phyloP scores from a whole-genome alignment of 2,888 invertebrate genomes.

The Amorpha juglandis region DNA sequence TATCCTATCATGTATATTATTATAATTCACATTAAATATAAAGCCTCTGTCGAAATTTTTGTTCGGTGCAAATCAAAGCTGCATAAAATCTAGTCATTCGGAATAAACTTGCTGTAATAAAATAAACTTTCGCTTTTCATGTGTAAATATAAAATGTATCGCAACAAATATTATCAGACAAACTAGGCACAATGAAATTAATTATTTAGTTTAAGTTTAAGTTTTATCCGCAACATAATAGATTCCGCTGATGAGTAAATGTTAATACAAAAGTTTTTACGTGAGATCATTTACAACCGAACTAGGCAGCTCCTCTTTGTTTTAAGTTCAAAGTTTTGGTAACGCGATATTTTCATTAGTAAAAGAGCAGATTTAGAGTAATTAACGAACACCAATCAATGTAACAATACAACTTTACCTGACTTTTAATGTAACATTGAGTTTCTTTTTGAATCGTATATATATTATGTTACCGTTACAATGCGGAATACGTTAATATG shows the following conservation, averaged over 20 bases:
- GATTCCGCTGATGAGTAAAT: background rate
- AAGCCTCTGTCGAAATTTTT: background rate
- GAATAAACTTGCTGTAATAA: too few relatives aligned
- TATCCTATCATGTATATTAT: too few relatives aligned
- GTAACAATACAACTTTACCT: background rate
- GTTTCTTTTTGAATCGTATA: background rate
- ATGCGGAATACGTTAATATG: too few relatives aligned
- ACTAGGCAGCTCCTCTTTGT: constrained; percentile 1
- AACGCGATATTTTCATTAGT: constrained; percentile 24
- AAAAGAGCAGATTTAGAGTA: background rate
- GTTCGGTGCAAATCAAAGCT: background rate
- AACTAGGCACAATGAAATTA: background rate
- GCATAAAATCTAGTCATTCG: background rate
- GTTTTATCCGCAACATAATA: background rate
- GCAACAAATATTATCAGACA: background rate
- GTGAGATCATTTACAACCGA: constrained; percentile 6
- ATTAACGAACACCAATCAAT: background rate
- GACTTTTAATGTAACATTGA: background rate
- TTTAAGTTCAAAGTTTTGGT: constrained; percentile 18
- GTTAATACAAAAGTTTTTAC: constrained; percentile 16
- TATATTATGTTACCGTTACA: too few relatives aligned
- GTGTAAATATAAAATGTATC: background rate
- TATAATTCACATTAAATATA: too few relatives aligned
- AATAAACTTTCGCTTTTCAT: too few relatives aligned
- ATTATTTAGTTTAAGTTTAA: too few relatives aligned